A percentile compares a stretch with the other conserved stretches of the same genome.
Evolutionary conservation across 2,797 vertebrate species (phyloP).

Genomic region (Thamnophis elegans): DNA sequence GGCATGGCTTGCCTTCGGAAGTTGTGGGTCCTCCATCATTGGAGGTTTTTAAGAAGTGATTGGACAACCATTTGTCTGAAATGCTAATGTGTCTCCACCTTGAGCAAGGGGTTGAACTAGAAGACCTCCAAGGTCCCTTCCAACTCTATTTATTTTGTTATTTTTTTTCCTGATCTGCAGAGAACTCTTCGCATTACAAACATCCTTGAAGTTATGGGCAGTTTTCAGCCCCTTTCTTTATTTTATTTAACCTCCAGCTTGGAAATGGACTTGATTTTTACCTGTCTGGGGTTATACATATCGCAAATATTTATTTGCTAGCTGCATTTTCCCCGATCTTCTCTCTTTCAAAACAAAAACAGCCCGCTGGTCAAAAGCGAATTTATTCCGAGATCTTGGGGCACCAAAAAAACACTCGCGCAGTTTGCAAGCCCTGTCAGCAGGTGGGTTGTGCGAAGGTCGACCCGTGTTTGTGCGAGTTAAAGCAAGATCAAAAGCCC

Average conservation of each 20-base stretch:
- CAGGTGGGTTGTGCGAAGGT: neutral
- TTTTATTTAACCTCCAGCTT: neutral
- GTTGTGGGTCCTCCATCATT: neutral
- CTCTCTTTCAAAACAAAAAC: neutral
- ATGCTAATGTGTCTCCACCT: neutral
- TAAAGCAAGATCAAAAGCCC: neutral
- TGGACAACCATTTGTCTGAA: neutral
- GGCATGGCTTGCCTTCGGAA: neutral
- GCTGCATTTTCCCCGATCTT: neutral
- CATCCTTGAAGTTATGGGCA: neutral
- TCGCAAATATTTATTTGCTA: neutral
- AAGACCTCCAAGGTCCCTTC: neutral
- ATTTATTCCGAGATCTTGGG: neutral
- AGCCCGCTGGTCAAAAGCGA: neutral
- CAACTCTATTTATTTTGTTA: neutral
- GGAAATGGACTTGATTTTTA: neutral
- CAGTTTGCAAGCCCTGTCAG: neutral
- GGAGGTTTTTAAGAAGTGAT: neutral
- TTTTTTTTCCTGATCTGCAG: neutral
- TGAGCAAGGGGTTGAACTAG: neutral
- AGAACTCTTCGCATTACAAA: neutral
- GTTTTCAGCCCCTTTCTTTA: neutral
- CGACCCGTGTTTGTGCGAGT: neutral
- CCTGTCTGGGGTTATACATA: neutral
- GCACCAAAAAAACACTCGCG: neutral